These are phyloP conservation scores for Gymnocephalus cernua DNA, from an alignment of 2,113 vertebrate species.

Conservation along the genomic window DNA sequence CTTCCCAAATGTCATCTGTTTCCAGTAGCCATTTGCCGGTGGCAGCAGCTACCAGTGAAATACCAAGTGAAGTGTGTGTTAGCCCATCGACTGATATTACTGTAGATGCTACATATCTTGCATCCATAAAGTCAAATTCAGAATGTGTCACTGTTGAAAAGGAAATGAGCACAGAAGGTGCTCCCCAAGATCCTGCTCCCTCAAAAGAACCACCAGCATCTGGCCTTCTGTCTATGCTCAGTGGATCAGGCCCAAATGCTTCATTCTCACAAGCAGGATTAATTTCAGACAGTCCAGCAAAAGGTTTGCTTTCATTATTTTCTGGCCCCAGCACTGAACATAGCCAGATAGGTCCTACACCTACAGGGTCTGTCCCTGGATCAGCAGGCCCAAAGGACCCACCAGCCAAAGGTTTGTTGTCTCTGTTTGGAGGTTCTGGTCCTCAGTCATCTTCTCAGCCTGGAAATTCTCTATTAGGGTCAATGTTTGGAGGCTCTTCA, in stretches of 20 bases:
- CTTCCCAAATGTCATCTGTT: slow-evolving; percentile 43
- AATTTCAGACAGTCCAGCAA: slow-evolving; percentile 62
- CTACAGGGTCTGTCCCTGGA: slow-evolving; percentile 27
- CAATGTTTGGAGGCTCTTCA: slow-evolving; percentile 88
- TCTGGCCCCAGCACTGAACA: slow-evolving; percentile 58
- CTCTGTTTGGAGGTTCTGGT: slow-evolving; percentile 67
- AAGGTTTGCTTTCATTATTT: slow-evolving; percentile 88
- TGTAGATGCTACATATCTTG: slow-evolving; percentile 2
- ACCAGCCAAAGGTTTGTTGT: slow-evolving; percentile 70
- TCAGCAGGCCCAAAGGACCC: slow-evolving; percentile 53
- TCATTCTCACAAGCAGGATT: slow-evolving; percentile 43
- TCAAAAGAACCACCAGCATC: slow-evolving; percentile 43
- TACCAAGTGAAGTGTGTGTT: slow-evolving; percentile 20
- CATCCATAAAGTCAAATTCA: slow-evolving; percentile 16
- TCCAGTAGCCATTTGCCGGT: slow-evolving; percentile 32
- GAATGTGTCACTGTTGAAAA: slow-evolving; percentile 27
- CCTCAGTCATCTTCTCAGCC: slow-evolving; percentile 75
- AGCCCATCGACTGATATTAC: slow-evolving; percentile 14
- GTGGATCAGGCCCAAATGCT: slow-evolving; percentile 52
- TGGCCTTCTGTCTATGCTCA: slow-evolving; percentile 45
- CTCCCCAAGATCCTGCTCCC: slow-evolving; percentile 20
- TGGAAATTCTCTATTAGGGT: slow-evolving; percentile 83
- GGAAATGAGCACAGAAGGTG: slow-evolving; percentile 35
- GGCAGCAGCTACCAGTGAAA: slow-evolving; percentile 59
- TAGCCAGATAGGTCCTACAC: slow-evolving; percentile 11